Evolutionary conservation across 2,797 vertebrate species (phyloP), one percentile per base, ranked within the genome.

Genomic region (Tauraco hartlaubi): DNA sequence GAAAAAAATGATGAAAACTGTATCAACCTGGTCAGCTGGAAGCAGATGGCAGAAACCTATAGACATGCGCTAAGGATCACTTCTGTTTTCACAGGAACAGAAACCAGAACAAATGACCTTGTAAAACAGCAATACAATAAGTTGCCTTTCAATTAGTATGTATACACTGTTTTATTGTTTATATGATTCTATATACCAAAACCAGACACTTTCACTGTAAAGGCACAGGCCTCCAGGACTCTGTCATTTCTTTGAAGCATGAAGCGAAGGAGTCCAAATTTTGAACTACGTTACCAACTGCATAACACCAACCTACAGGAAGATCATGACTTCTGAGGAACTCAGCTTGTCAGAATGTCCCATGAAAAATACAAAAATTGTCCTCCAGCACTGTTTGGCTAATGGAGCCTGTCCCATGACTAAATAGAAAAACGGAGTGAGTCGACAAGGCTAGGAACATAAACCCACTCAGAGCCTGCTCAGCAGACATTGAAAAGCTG

Each of bases 11-110:
- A 31, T 4, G 6, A 35, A 73, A 62, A 21, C 7, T 43, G 13
- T 28, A 1, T n/a, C 0, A 0, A 15, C 80, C 58, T 75, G 8
- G 9, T 58, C 62, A 35, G 14, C 9, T 44, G 41, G 14, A 86
- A 55, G 7, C 25, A 11, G 46, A 49, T 3, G 81, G 15, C 15
- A 8, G 6, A 77, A 28, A 29, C 7, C 1, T 35, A 15, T 2
- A 43, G 13, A 62, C 0, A 0, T 25, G 3, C 1, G 1, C 6
- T 44, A 23, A 64, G 20, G 15, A 71, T n/a, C 7, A 0, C 22
- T 37, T 44, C 23, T 61, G 20, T 4, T 0, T 43, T 82, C 37
- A 41, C 0, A 0, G 21, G 14, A 73, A 69, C 12, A 76, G 67
- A 62, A 91, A 55, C 3, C 29, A 74, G 20, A 69, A 55, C 6